Base-by-base conservation (phyloP, 2,797 vertebrate genomes). In the Eulemur coronatus region DNA sequence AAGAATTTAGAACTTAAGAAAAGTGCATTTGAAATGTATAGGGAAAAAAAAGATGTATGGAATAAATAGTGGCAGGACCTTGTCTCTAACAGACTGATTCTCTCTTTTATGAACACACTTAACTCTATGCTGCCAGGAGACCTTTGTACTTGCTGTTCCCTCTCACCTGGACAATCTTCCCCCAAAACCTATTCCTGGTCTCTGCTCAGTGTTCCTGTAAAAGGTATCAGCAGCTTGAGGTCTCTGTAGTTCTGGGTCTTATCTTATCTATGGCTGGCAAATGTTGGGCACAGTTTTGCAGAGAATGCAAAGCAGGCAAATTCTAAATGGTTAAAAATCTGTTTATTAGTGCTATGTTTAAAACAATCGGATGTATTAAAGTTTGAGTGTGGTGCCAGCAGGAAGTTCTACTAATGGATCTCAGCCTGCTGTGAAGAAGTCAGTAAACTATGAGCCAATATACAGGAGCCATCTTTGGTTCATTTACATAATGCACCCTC, bases 1-100 rank as follows among this genome's bases (percentile, higher is more conserved):
- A 57, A 76, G 79, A 92, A 80, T 86, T 84, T 52, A 72, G 33
- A 52, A 67, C 50, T 52, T n/a, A 79, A 35, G 79, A 84, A 89
- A 89, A 70, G 52, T 6, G 1, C n/a, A 65, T 93, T 61, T 41
- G 46, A 92, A 92, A 80, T 79, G 50, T 89, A 80, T 43, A 15
- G 14, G 6, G 38, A 24, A 48, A 43, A 73, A 70, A 70, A 30
- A 11, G 15, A 65, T 38, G 22, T 33, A 17, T 4, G 7, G 30
- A 75, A 46, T 30, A 89, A 73, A 22, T 15, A 59, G 43, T 12
- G 5, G 4, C 38, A n/a, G n/a, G 14, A 38, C 18, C n/a, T 1
- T 14, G 18, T 50, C 17, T 72, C 30, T 17, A 8, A 9, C 2
- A 67, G 11, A 63, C 0, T 15, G 22, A 15, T 3, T n/a, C 38